Conservation (phyloP, 92 coral and sea anemone genomes). For the Bergia puertoricense region DNA sequence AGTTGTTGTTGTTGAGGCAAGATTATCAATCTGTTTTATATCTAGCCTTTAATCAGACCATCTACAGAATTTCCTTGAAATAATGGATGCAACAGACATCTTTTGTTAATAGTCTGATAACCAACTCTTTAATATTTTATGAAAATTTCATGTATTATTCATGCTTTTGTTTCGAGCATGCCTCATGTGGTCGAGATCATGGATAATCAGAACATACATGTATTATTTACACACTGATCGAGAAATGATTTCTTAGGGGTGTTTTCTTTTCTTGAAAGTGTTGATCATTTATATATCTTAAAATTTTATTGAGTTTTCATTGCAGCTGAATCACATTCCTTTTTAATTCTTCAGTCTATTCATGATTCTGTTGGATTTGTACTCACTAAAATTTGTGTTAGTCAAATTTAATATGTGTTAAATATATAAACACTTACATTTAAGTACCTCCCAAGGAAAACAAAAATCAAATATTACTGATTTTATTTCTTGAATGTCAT, state of each 20-base stretch:
- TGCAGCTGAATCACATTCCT: slow-evolving; percentile 13
- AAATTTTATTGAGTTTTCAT: slow-evolving; percentile 16
- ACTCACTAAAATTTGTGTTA: not conserved
- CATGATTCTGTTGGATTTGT: not conserved
- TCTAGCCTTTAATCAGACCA: too few species aligned
- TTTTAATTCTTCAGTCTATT: slow-evolving; percentile 8
- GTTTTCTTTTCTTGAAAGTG: not conserved
- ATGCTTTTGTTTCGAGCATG: not conserved
- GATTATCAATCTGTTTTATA: too few species aligned
- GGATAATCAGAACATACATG: slow-evolving; percentile 16
- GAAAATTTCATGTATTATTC: not conserved
- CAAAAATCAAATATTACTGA: too few species aligned
- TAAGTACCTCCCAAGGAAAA: not conserved
- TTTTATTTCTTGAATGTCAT: not conserved
- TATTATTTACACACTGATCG: not conserved
- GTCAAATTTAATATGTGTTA: not conserved
- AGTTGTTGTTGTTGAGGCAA: not conserved
- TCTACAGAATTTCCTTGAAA: too few species aligned
- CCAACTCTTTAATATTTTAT: not conserved
- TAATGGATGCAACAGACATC: too few species aligned
- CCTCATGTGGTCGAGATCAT: slow-evolving; percentile 14
- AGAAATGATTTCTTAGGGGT: too few species aligned
- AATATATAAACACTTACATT: not conserved
- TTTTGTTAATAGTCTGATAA: too few species aligned
- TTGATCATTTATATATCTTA: slow-evolving; percentile 16